Base-by-base conservation (phyloP, 2,888 invertebrate species). In the Polylopha cassiicola region DNA sequence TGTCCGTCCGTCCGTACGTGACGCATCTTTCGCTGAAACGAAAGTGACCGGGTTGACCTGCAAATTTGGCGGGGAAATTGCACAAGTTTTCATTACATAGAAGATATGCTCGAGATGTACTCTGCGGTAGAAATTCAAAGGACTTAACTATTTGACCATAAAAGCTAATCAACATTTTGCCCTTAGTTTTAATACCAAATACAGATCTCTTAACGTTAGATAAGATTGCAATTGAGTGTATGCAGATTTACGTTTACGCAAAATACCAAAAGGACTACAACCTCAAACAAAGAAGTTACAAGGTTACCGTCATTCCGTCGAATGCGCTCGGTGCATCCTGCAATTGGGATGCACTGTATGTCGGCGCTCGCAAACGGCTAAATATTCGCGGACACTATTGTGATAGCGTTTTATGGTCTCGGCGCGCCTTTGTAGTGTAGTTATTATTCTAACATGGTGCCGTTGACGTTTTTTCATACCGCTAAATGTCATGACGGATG, bases 361-460 rank as follows among this genome's bases (percentile, higher is more conserved):
- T 72, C 79, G 80, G 77, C 65, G 64, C 61, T 53, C 66, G 71
- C 73, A 72, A 75, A 78, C 80, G 71, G 65, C 73, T 66, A 65
- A 73, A 84, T 79, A 81, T 82, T 84, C 80, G 84, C 85, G 73
- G 73, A 78, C 65, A 70, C 80, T 78, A 84, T 84, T 84, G 84
- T 85, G 73, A 69, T 73, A 76, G 73, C 73, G 79, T 62, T 84
- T 85, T 84, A 85, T 82, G 81, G 82, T 72, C 73, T 73, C 80
- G 82, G 84, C 71, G 44, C 49, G 66, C 71, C 78, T 84, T 85
- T 82, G 72, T 78, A 65, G 69, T 47, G 65, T 77, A 73, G 62
- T 85, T 84, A 80, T 75, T 80, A 85, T 85, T 80, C 84, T 72
- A 73, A 75, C 75, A 71, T 73, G 74, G 79, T 75, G 59, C 70